Base-by-base conservation (phyloP, 2,797 vertebrate species). In the Poeciliopsis infans region DNA sequence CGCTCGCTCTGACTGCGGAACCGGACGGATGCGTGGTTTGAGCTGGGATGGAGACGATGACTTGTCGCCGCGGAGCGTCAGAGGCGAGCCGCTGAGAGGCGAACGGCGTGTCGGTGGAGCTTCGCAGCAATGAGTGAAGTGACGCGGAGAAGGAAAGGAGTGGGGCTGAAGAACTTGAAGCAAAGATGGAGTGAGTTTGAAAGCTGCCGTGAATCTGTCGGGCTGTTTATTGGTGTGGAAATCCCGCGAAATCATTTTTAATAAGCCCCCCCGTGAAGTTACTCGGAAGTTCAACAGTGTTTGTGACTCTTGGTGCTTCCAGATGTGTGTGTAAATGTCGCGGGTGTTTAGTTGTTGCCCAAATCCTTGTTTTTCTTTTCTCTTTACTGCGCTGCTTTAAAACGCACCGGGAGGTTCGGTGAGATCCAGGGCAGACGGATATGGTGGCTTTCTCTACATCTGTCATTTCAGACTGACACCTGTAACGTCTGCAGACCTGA, bases 151-250 rank as follows among this genome's bases (percentile, higher is more conserved):
- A 61, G 43, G 0, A 87, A 79, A 45, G 78, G 28, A 46, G 28
- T 45, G 3, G 55, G 79, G 20, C n/a, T 80, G 82, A 41, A 0
- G 20, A 79, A 86, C 25, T 31, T 79, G 0, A 87, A 7, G 77
- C 85, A 11, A 68, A 85, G 92, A 91, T 94, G 92, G 94, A 94
- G 94, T 94, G 86, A 94, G 93, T 94, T 61, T 45, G 4, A n/a
- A n/a, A 41, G 7, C 39, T 5, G n/a, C 15, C 16, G 41, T 13
- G 66, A 25, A 43, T 13, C 11, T 25, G 39, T 43, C 23, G 66
- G 39, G 10, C 12, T 43, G 64, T 68, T 39, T 68, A 41, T 5
- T 36, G 20, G 36, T 25, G 20, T 13, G 66, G 41, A n/a, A 69
- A 43, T 68, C 61, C 25, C 25, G 53, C 31, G 33, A 11, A 41